Conservation (phyloP, 1,140 invertebrate species). For the Megalonaias nervosa region DNA sequence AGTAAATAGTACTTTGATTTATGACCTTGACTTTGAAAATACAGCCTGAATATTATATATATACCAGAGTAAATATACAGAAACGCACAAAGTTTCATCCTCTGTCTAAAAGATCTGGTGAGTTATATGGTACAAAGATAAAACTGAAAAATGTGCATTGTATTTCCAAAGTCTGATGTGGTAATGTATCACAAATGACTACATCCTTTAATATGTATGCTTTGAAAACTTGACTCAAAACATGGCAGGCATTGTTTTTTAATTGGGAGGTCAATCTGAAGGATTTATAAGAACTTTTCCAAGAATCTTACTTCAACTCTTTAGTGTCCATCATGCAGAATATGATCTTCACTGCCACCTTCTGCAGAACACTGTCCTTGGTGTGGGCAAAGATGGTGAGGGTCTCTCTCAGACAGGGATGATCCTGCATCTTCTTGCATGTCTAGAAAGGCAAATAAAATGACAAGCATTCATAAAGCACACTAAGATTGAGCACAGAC, state of each 20-base stretch:
- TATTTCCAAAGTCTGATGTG: neutral
- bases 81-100: too few species aligned
- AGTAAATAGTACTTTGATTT: too few species aligned
- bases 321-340: conserved; percentile 58
- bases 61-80: too few species aligned
- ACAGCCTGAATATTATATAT: too few species aligned
- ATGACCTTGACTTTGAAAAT: too few species aligned
- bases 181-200: neutral
- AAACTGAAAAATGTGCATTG: neutral
- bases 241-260: too few species aligned
- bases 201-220: too few species aligned
- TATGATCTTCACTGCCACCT: conserved; percentile 66
- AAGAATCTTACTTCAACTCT: conserved; percentile 52
- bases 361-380: conserved; percentile 61
- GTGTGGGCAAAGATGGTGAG: conserved; percentile 55
- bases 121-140: neutral
- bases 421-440: conserved; percentile 53
- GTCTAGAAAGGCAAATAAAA: conserved; percentile 47
- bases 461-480: neutral
- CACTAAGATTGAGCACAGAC: neutral
- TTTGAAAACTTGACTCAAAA: neutral
- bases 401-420: conserved; percentile 45
- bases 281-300: too few species aligned
- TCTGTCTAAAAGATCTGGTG: too few species aligned
- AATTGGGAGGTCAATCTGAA: too few species aligned